Percentiles rank a stretch among this genome's conserved stretches.
Evolutionary conservation across 2,888 invertebrate species (phyloP).

Genomic region (Cistogaster globosa): DNA sequence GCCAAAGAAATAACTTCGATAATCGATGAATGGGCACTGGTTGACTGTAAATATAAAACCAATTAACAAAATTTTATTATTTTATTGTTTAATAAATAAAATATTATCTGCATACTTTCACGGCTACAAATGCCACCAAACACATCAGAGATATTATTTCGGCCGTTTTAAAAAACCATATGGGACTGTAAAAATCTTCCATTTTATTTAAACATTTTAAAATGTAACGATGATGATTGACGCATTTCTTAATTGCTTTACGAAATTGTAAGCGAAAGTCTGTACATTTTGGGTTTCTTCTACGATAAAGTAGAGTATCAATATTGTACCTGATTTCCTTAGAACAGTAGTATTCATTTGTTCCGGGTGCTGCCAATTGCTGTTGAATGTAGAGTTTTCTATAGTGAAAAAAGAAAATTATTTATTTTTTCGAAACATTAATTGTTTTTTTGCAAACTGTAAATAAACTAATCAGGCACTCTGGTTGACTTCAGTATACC

Average conservation of each 20-base stretch:
- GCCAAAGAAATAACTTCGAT: conserved; percentile 76
- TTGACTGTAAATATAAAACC: conserved; percentile 60
- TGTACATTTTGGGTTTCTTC: not conserved
- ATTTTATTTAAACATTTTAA: conserved; percentile 76
- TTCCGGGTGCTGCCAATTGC: conserved; percentile 72
- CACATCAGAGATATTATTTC: conserved; percentile 79
- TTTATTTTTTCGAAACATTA: too few species aligned
- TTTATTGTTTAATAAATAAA: not conserved
- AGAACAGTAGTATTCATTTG: conserved; percentile 76
- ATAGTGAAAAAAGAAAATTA: not conserved
- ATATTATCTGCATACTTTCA: conserved; percentile 75
- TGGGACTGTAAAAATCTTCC: conserved; percentile 79
- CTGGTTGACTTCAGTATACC: too few species aligned
- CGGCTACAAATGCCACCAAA: conserved; percentile 79
- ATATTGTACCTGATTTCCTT: conserved; percentile 64
- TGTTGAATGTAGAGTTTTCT: conserved; percentile 75
- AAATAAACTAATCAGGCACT: too few species aligned
- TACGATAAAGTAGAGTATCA: not conserved
- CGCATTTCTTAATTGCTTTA: conserved; percentile 75
- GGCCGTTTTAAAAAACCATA: conserved; percentile 79
- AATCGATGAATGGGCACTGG: conserved; percentile 75
- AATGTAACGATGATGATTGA: conserved; percentile 79
- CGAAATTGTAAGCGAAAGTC: conserved; percentile 73
- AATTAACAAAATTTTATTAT: not conserved
- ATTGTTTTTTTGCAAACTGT: too few species aligned